Base-by-base conservation (phyloP, 2,888 invertebrate species). In the Pristionchus fissidentatus region DNA sequence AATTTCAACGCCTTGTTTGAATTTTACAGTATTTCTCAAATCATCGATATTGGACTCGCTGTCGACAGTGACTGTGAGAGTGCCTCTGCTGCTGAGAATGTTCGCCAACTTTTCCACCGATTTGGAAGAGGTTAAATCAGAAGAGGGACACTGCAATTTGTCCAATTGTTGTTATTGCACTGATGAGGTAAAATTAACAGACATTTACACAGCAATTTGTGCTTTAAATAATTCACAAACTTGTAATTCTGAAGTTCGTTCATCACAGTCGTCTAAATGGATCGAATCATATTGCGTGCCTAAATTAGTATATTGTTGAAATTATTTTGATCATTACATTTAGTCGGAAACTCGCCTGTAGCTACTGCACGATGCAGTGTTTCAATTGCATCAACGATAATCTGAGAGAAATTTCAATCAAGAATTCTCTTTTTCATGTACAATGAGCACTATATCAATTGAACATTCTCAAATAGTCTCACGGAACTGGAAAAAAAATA, bases 201-300 rank as follows among this genome's bases (percentile, higher is more conserved):
- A n/a, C 22, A 66, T 55, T 13, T 55, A 55, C n/a, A 55, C 22
- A n/a, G 22, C 7, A 55, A 38, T 62, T 1, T 32, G 13, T n/a
- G n/a, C n/a, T n/a, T n/a, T n/a, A n/a, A 26, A n/a, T 22, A 57
- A 41, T 41, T n/a, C 7, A 66, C 66, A 66, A 15, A 38, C 22
- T 35, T 7, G 0, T 29, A 19, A 5, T 35, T 66, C 2, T 15
- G 32, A 15, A n/a, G n/a, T n/a, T n/a, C n/a, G n/a, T n/a, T n/a
- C n/a, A n/a, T 38, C 29, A 38, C 66, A 66, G 35, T 35, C 3
- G 4, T 15, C 38, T 0, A 66, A 35, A 22, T 66, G 66, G n/a
- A 66, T 66, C 22, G 66, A n/a, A 22, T 66, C 66, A 38, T 66
- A 66, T 66, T 66, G 35, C 19, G 38, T 41, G 22, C 66, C 66